Evolutionary conservation across 2,113 vertebrate genomes (phyloP).

Genomic region (Dascyllus trimaculatus): DNA sequence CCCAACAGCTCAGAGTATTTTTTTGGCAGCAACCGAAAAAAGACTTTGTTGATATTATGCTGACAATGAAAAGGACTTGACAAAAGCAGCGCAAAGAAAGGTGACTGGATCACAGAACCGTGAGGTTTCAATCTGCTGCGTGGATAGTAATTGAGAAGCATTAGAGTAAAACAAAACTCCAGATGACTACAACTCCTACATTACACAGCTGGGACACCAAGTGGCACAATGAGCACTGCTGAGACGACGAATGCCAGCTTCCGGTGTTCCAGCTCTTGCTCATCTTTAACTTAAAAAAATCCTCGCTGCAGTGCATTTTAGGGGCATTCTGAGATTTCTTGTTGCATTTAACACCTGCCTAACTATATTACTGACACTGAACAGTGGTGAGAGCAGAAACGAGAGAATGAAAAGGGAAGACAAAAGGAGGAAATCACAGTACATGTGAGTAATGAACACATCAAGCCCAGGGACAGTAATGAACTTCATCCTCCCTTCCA

Average conservation of each 20-base stretch:
- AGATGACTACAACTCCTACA: neutral
- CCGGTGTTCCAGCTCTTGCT: neutral
- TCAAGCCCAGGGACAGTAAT: slow-evolving; percentile 49
- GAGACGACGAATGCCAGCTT: neutral
- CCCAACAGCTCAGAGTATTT: too few relatives aligned
- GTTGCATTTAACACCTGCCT: neutral
- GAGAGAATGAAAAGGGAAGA: slow-evolving; percentile 15
- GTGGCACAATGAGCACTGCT: neutral
- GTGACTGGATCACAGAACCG: slow-evolving; percentile 23
- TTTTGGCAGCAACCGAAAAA: too few relatives aligned
- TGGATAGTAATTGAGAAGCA: slow-evolving; percentile 1
- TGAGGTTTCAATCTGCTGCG: slow-evolving; percentile 3
- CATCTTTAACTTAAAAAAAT: slow-evolving; percentile 2
- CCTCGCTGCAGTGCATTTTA: neutral
- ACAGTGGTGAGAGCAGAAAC: neutral
- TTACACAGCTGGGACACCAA: neutral
- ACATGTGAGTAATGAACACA: slow-evolving; percentile 58
- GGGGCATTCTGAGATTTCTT: neutral
- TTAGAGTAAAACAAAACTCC: slow-evolving; percentile 3
- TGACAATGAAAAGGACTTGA: neutral
- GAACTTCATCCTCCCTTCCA: slow-evolving; percentile 46
- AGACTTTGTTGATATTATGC: too few relatives aligned
- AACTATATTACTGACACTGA: neutral
- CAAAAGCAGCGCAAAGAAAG: slow-evolving; percentile 1
- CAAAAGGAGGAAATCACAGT: slow-evolving; percentile 14